phyloP scores from a whole-genome alignment of 1,140 invertebrate genomes.

The Euwallacea fornicatus region DNA sequence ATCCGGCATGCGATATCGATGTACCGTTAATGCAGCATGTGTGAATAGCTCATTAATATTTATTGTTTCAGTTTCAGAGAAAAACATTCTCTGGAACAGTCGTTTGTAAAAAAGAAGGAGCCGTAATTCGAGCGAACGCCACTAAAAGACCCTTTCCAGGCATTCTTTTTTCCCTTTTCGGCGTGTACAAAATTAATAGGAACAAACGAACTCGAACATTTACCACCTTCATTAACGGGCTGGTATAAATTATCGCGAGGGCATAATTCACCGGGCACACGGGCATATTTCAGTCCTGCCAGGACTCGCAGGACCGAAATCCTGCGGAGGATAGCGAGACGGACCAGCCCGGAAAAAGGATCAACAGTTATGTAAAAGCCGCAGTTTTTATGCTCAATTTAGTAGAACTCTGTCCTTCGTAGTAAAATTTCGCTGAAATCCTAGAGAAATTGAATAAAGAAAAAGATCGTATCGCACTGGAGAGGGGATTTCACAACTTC shows the following conservation, averaged over 20 bases:
- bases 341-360: too few species aligned
- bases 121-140: slow-evolving; percentile 13
- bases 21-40: slow-evolving; percentile 1
- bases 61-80: not conserved
- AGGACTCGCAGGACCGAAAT: slow-evolving; percentile 27
- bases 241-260: slow-evolving; percentile 49
- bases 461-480: too few species aligned
- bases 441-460: too few species aligned
- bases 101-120: not conserved
- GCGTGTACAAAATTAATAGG: slow-evolving; percentile 41
- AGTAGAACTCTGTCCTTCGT: too few species aligned
- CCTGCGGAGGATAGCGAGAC: slow-evolving; percentile 9
- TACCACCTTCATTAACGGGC: slow-evolving; percentile 50
- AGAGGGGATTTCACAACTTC: too few species aligned
- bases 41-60: not conserved
- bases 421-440: too few species aligned
- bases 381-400: too few species aligned
- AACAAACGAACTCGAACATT: slow-evolving; percentile 47
- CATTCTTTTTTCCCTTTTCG: slow-evolving; percentile 27
- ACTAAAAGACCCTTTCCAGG: slow-evolving; percentile 10
- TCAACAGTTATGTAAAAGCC: too few species aligned
- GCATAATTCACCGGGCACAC: slow-evolving; percentile 46
- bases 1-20: slow-evolving; percentile 1
- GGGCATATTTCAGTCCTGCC: slow-evolving; percentile 34
- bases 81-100: not conserved